Conservation (phyloP, 2,113 vertebrate species). For the Cephalophus harveyi region DNA sequence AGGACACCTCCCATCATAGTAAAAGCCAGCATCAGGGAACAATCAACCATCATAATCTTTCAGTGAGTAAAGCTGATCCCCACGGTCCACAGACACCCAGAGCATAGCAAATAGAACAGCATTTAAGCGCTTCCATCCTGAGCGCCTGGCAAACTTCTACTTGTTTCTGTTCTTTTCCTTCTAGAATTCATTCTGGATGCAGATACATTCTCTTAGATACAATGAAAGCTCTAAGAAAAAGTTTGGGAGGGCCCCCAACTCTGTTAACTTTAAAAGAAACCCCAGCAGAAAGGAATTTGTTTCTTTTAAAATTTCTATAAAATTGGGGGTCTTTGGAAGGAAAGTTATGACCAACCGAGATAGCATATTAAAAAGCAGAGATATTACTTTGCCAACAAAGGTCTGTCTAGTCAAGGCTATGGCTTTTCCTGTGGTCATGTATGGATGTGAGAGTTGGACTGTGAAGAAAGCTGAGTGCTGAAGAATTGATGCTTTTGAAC, state of each 20-base stretch:
- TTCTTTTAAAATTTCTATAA: background rate
- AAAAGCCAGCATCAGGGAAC: background rate
- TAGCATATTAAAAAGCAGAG: background rate
- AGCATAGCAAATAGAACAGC: background rate
- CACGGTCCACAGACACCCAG: background rate
- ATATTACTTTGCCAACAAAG: background rate
- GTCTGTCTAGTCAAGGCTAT: background rate
- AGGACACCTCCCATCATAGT: rapidly evolving
- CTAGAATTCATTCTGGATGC: background rate
- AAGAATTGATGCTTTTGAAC: too few relatives aligned
- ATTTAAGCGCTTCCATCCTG: background rate
- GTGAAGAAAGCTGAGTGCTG: too few relatives aligned
- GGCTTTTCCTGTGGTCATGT: too few relatives aligned
- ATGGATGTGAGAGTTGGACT: too few relatives aligned
- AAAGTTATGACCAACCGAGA: background rate
- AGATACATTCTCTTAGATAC: background rate
- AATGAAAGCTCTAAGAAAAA: background rate
- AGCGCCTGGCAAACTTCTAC: background rate
- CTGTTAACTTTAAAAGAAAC: background rate
- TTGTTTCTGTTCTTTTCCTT: background rate
- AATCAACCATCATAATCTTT: background rate
- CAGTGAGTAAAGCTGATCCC: background rate
- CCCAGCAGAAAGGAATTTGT: background rate
- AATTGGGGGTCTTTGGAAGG: background rate
- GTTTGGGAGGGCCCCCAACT: background rate